Evolutionary conservation across 2,888 invertebrate genomes (phyloP), one percentile per base, ranked within the genome.

Genomic region (Caenorhabditis angaria): DNA sequence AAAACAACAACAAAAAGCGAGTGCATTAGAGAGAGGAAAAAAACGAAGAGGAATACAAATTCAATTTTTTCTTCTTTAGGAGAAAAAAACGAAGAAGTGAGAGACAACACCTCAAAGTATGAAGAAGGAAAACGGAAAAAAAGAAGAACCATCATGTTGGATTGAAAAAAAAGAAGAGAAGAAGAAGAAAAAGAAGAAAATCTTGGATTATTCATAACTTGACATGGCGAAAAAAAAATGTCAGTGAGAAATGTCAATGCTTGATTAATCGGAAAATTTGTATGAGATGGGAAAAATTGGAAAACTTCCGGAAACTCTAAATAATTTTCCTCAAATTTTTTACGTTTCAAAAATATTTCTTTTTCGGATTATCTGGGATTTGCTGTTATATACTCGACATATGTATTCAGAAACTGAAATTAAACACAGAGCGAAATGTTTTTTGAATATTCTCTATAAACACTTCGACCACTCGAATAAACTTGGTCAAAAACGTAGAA

Each of bases 41-140:
- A 51, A 22, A 22, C 20, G 57, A 41, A 27, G 47, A 27, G 48
- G 59, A 47, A 25, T 24, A 51, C 25, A 51, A 51, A 51, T 51
- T 25, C 51, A 51, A 20, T 51, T 51, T 51, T 22, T 51, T 51
- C 25, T 51, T 51, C 25, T 51, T 27, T 25, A 61, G 28, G 28
- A 59, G 35, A 48, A 22, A 29, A 27, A 41, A 41, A 18, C 1
- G 29, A 25, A 47, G 54, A 61, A 8, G 24, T 22, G 32, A 22
- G 10, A 51, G 22, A 51, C 20, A 51, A 51, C 51, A 51, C 25
- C 12, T 51, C 6, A 51, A 25, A n/a, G n/a, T 24, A 6, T n/a
- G 48, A 35, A 35, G 14, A 35, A 35, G 8, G 6, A 6, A 14
- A 14, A 6, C 8, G 8, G 8, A 6, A 20, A 48, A 14, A 48